phyloP scores from a whole-genome alignment of 1,140 invertebrate genomes.

The Drosophila guanche region DNA sequence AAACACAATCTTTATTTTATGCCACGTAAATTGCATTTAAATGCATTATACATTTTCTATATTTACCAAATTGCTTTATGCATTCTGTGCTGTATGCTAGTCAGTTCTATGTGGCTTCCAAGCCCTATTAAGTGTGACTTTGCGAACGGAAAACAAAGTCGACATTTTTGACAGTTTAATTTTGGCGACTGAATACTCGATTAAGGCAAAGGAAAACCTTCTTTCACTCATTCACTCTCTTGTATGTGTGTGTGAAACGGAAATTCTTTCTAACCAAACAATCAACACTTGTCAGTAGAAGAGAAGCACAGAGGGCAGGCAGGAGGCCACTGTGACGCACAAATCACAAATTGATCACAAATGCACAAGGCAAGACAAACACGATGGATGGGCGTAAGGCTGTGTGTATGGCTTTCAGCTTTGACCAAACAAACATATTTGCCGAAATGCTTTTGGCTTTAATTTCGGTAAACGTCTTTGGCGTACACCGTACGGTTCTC shows the following conservation, averaged over 20 bases:
- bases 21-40: no score
- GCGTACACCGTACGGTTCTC: constrained; percentile 20
- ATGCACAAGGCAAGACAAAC: constrained; percentile 24
- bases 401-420: constrained; percentile 29
- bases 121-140: constrained; percentile 43
- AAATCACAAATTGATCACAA: constrained; percentile 2
- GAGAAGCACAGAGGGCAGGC: neutral
- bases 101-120: neutral
- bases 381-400: neutral
- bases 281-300: constrained; percentile 57
- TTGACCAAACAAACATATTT: constrained; percentile 67
- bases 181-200: constrained; percentile 29
- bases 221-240: constrained; percentile 1
- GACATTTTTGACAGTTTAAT: constrained; percentile 52
- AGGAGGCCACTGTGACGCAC: constrained; percentile 15
- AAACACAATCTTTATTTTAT: no score
- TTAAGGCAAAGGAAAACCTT: constrained; percentile 32
- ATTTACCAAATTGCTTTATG: constrained; percentile 1
- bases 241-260: constrained; percentile 19
- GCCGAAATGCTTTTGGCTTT: constrained; percentile 74
- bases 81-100: constrained; percentile 2
- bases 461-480: constrained; percentile 68
- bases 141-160: constrained; percentile 19
- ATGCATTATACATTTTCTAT: no score
- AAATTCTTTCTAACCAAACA: constrained; percentile 70